phyloP scores from a whole-genome alignment of 1,140 invertebrate species.

The Rhagoletis pomonella region DNA sequence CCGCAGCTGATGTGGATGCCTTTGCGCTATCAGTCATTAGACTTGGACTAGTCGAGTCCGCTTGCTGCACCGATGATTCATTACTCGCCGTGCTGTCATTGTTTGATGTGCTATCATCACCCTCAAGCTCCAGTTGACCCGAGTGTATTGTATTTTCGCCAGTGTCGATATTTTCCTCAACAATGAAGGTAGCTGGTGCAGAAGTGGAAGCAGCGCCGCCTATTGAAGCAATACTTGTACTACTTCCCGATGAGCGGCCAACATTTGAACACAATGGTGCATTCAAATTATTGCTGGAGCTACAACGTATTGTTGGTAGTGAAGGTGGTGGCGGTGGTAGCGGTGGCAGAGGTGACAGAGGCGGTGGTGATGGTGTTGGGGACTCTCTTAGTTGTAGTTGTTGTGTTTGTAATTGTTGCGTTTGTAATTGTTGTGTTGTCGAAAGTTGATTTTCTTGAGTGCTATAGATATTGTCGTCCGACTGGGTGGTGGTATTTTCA shows the following conservation, averaged over 20 bases:
- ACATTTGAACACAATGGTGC: constrained; percentile 61
- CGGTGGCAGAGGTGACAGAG: not conserved
- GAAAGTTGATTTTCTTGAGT: constrained; percentile 44
- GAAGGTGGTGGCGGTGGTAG: not conserved
- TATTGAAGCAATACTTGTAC: constrained; percentile 56
- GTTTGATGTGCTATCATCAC: constrained; percentile 39
- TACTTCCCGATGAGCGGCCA: constrained; percentile 53
- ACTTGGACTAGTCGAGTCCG: not conserved
- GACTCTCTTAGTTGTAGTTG: constrained; percentile 50
- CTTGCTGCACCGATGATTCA: not conserved
- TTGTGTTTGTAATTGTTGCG: constrained; percentile 54
- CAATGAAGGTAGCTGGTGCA: constrained; percentile 13
- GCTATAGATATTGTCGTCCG: constrained; percentile 66
- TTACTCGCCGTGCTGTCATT: constrained; percentile 38
- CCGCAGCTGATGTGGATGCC: constrained; percentile 52
- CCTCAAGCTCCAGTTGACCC: constrained; percentile 55
- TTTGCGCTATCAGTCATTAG: not conserved
- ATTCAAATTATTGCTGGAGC: constrained; percentile 70
- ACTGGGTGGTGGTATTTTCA: constrained; percentile 66
- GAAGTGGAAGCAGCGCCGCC: not conserved
- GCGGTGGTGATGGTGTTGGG: not conserved
- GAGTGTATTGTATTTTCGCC: constrained; percentile 25
- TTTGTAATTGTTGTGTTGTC: too few species aligned
- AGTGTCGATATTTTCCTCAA: not conserved
- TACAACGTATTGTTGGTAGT: constrained; percentile 62